Evolutionary conservation across 2,888 invertebrate genomes (phyloP), one percentile per base, ranked within the genome.

Genomic region (Luperina testacea): DNA sequence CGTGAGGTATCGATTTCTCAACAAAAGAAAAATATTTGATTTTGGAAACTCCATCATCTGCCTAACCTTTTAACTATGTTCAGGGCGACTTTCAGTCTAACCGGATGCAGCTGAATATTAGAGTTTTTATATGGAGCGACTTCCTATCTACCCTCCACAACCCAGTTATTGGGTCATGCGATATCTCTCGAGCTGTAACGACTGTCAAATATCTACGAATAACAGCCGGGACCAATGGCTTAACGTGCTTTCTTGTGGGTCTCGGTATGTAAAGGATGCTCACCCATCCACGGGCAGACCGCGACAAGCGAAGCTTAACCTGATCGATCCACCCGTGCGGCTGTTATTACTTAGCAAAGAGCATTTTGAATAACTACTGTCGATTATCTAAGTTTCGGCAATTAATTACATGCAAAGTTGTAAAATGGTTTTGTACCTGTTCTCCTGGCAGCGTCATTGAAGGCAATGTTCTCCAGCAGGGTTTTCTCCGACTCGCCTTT

Each of bases 401-500:
- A 5, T 48, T 7, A 57, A 57, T 57, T 24, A 57, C 24, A 57
- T n/a, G 4, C 24, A 9, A 24, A 59, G 57, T 59, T 59, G n/a
- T 59, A 59, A 57, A 59, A n/a, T 51, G 17, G 4, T 38, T 48
- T 6, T 32, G 3, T 94, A 98, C 98, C 98, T 95, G 98, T 98
- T 92, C 98, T 97, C 93, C 98, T 98, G 89, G 98, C 98, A 72
- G 98, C 98, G 94, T 99, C 98, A 94, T 98, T 98, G 91, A 99
- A 98, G 89, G 98, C 98, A 90, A 99, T 98, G 92, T 98, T 98
- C 94, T 99, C 98, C 82, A 99, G 97, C 15, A 98, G 97, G 82
- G 98, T 97, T 89, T 98, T 98, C 90, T 98, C 98, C 82, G 98
- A 98, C 85, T 98, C 97, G 75, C 99, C 99, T 94, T 99, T 99